phyloP scores from a whole-genome alignment of 1,140 invertebrate species.

The Marisa cornuarietis region DNA sequence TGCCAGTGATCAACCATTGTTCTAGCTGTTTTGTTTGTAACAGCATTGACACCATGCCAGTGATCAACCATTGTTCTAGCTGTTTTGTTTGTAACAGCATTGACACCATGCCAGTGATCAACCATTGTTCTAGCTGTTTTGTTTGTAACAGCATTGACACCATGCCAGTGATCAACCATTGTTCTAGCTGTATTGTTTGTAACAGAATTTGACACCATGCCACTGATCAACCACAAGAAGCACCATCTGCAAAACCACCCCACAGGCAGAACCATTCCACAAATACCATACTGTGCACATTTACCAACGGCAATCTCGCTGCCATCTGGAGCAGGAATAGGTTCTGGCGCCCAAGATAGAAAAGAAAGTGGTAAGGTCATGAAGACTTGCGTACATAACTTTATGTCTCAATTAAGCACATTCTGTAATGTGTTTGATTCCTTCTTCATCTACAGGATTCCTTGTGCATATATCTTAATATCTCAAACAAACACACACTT shows the following conservation, averaged over 20 bases:
- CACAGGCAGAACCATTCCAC: constrained; percentile 9
- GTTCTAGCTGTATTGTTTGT: too few species aligned
- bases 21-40: too few species aligned
- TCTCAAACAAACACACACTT: too few species aligned
- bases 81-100: too few species aligned
- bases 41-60: constrained; percentile 8
- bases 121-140: too few species aligned
- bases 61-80: not conserved
- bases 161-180: too few species aligned
- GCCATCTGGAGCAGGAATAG: constrained; percentile 70
- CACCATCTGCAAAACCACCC: not conserved
- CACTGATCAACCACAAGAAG: not conserved
- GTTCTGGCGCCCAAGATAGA: constrained; percentile 62
- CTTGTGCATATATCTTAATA: too few species aligned
- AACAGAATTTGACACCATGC: constrained; percentile 1
- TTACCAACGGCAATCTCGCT: constrained; percentile 72
- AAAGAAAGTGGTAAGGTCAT: not conserved
- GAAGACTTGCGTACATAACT: too few species aligned
- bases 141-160: too few species aligned
- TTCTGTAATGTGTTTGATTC: too few species aligned
- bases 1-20: constrained; percentile 9
- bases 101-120: constrained; percentile 12
- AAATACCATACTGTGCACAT: constrained; percentile 22
- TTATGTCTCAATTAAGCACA: too few species aligned
- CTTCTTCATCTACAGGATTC: too few species aligned